Evolutionary conservation across 2,113 vertebrate genomes (phyloP).

Genomic region (Alethe castanea): DNA sequence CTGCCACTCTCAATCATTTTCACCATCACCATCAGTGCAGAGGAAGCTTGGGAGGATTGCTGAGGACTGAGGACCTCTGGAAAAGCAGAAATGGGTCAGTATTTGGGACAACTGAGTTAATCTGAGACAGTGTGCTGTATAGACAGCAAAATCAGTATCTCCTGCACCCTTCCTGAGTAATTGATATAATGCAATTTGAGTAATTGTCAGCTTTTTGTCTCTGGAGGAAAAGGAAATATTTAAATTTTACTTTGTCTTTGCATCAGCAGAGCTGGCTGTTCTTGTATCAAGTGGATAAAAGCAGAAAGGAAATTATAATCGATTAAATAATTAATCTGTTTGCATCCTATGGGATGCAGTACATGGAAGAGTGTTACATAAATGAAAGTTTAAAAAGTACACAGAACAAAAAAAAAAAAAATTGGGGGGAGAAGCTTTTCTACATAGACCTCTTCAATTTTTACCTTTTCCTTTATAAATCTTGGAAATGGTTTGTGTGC

Average conservation of each 20-base stretch:
- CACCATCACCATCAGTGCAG: not conserved
- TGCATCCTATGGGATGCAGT: not conserved
- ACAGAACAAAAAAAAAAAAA: not conserved
- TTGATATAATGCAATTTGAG: not conserved
- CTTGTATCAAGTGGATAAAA: not conserved
- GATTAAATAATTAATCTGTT: not conserved
- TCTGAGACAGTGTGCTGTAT: not conserved
- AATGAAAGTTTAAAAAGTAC: not conserved
- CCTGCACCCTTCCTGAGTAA: not conserved
- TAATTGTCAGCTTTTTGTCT: not conserved
- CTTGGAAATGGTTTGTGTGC: not conserved
- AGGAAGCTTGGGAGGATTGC: not conserved
- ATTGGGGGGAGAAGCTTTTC: fast-evolving
- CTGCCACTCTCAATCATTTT: not conserved
- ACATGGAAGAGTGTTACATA: not conserved
- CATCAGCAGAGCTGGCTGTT: not conserved
- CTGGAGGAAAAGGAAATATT: not conserved
- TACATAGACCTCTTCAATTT: not conserved
- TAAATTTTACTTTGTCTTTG: not conserved
- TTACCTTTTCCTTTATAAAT: not conserved
- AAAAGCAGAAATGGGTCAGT: conserved; percentile 45
- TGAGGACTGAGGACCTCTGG: not conserved
- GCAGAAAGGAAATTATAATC: not conserved
- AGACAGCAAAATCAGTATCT: not conserved
- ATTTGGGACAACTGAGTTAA: conserved; percentile 45